A percentile compares a stretch with the other conserved stretches of the same genome.
Evolutionary conservation across 2,113 vertebrate genomes (phyloP).

Genomic region (Excalfactoria chinensis): DNA sequence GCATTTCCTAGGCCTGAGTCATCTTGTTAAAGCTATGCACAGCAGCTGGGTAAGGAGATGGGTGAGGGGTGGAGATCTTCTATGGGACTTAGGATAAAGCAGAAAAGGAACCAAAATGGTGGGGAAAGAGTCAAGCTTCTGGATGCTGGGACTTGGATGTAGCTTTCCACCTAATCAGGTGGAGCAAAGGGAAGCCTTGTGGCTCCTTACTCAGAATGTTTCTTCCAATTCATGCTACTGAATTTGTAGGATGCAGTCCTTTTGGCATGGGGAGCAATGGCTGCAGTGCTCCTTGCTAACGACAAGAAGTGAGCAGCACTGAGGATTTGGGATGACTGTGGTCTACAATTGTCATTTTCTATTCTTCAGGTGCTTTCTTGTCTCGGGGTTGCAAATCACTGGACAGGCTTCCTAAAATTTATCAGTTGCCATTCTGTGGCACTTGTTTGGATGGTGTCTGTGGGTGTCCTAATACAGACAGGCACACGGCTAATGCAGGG

Average conservation of each 20-base stretch:
- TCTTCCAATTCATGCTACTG: not conserved
- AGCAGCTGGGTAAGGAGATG: not conserved
- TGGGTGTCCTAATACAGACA: not conserved
- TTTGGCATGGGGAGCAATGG: not conserved
- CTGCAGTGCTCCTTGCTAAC: not conserved
- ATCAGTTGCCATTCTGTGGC: not conserved
- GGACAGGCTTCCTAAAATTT: not conserved
- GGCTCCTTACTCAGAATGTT: not conserved
- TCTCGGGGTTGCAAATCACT: not conserved
- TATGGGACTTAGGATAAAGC: not conserved
- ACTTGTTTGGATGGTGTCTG: not conserved
- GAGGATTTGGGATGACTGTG: fast-evolving
- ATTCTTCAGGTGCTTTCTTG: not conserved
- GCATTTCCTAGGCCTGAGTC: not conserved
- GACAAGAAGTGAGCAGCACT: not conserved
- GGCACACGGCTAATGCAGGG: not conserved
- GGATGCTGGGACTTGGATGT: not conserved
- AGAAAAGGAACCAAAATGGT: not conserved
- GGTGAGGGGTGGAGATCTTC: not conserved
- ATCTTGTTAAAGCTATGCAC: not conserved
- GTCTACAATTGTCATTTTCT: not conserved
- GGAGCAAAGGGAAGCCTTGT: not conserved
- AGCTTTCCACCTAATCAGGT: not conserved
- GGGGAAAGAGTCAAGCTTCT: not conserved
- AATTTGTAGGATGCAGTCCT: not conserved